Evolutionary conservation across 2,113 vertebrate species (phyloP), one percentile per base, ranked within the genome.

Genomic region (Leptodactylus fuscus): DNA sequence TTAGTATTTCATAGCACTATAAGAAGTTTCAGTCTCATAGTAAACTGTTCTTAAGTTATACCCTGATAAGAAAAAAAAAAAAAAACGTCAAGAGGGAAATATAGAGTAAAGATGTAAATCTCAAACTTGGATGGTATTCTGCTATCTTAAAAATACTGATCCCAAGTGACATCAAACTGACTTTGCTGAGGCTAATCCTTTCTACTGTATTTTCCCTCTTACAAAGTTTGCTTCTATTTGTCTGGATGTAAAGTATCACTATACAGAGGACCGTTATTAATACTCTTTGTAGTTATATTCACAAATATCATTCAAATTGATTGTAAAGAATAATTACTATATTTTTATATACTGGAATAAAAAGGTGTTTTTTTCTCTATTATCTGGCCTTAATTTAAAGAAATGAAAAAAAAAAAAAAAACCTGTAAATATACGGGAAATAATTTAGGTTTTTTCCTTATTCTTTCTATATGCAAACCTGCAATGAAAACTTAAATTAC

Each of bases 51-150:
- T 82, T 88, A 87, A 88, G 88, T 83, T 76, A 77, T 53, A 13
- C 93, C 92, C 91, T 93, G 89, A 90, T 0, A 0, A 75, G 85
- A 87, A 55, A 55, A 5, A 87, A 77, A 89, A 87, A 55, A 55
- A 5, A 87, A 77, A 89, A 83, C 73, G 88, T 88, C 79, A 67
- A 60, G 85, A 88, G 87, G 89, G 83, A 89, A 93, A 90, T 87
- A 83, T 88, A 49, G 90, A 92, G 85, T 87, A 87, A 85, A 91
- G 91, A 93, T 94, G 89, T 88, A 91, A 88, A 93, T 92, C 92
- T 92, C 78, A 24, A 58, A 74, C 87, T 89, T 80, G 5, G 24
- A 85, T 87, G 87, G 38, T 87, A 55, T 89, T 89, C 69, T 88
- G 84, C 90, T 93, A 91, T 91, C 89, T 91, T 73, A 74, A 86